Conservation (phyloP, 2,797 vertebrate species). For the Enteromius trimaculatus region DNA sequence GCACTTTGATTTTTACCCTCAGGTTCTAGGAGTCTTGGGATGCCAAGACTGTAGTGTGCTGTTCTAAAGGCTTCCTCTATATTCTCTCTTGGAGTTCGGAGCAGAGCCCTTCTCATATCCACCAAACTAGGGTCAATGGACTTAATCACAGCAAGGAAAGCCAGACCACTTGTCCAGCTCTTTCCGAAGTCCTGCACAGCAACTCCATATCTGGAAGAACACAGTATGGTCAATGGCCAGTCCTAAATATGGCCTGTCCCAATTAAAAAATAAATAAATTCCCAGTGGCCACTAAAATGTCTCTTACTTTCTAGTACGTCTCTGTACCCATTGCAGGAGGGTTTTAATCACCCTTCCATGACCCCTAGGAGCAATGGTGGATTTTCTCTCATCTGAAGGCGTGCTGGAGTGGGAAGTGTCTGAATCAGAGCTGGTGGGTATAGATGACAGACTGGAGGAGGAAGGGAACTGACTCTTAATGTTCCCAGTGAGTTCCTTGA, state of each 20-base stretch:
- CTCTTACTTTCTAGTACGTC: slow-evolving; percentile 91
- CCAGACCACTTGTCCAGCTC: slow-evolving; percentile 95
- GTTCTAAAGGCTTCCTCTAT: slow-evolving; percentile 92
- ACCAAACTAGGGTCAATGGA: slow-evolving; percentile 92
- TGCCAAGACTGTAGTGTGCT: slow-evolving; percentile 87
- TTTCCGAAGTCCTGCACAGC: slow-evolving; percentile 93
- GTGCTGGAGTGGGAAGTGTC: slow-evolving; percentile 86
- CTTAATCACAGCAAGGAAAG: slow-evolving; percentile 95
- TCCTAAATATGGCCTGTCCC: too few species aligned
- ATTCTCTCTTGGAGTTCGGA: slow-evolving; percentile 85
- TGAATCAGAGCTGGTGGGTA: slow-evolving; percentile 89
- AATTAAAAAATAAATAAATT: not conserved
- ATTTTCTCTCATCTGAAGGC: slow-evolving; percentile 79
- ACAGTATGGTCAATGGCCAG: not conserved
- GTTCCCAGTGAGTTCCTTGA: slow-evolving; percentile 96
- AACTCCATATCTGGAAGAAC: slow-evolving; percentile 85
- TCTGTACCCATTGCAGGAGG: slow-evolving; percentile 94
- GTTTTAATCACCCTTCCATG: slow-evolving; percentile 91
- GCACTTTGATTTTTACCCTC: slow-evolving; percentile 83
- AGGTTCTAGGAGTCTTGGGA: slow-evolving; percentile 91
- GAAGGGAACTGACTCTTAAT: slow-evolving; percentile 91
- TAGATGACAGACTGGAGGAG: slow-evolving; percentile 89
- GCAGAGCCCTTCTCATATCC: slow-evolving; percentile 90
- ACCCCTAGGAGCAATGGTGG: slow-evolving; percentile 80
- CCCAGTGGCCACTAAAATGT: not conserved